phyloP scores from a whole-genome alignment of 1,140 invertebrate species.

The Thaumatotibia leucotreta region DNA sequence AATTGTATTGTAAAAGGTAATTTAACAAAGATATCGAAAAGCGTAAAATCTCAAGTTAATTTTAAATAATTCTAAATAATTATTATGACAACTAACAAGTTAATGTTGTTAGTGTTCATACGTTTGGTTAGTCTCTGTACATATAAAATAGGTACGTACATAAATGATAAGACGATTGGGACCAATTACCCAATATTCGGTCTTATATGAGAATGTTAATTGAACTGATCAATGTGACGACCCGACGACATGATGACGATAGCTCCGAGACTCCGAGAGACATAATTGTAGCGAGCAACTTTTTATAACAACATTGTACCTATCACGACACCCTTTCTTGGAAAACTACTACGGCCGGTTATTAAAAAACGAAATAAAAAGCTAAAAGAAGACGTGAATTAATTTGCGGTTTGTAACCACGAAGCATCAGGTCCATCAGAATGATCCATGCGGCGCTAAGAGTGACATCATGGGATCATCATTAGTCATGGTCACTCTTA shows the following conservation, averaged over 20 bases:
- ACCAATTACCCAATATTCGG: constrained; percentile 32
- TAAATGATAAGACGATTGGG: constrained; percentile 37
- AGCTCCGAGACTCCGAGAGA: not conserved
- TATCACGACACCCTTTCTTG: not conserved
- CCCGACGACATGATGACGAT: not conserved
- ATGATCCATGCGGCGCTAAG: not conserved
- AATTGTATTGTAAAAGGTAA: too few species aligned
- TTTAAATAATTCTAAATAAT: too few species aligned
- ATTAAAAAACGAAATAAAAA: not conserved
- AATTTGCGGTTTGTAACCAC: not conserved
- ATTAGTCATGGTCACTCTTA: not conserved
- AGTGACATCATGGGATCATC: not conserved
- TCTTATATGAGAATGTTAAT: constrained; percentile 43
- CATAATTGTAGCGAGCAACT: too few species aligned
- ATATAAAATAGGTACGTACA: too few species aligned
- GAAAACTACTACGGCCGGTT: not conserved
- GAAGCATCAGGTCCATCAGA: not conserved
- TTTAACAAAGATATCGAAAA: too few species aligned
- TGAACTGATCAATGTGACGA: constrained; percentile 25
- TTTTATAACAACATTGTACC: not conserved
- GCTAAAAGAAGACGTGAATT: constrained; percentile 1
- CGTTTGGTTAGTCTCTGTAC: too few species aligned
- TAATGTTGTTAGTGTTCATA: too few species aligned
- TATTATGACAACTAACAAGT: too few species aligned
- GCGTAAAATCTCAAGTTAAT: too few species aligned